These are phyloP conservation scores for Lanius ludovicianus DNA, from an alignment of 2,113 vertebrate species.

Conservation along the genomic window DNA sequence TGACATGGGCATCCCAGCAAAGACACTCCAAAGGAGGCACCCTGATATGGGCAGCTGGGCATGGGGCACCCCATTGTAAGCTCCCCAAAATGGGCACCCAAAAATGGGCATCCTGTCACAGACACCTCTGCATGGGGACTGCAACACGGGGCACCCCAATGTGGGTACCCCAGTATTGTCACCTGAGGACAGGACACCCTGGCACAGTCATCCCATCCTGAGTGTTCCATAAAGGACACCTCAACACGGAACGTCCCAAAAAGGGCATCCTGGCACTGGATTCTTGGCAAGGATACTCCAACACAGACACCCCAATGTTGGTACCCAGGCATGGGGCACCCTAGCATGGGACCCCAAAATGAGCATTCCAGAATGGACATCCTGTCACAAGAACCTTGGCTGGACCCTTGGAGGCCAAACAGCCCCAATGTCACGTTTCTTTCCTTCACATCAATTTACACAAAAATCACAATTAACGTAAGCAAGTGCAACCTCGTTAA, in stretches of 20 bases:
- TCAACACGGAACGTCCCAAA: neutral
- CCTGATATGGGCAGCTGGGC: neutral
- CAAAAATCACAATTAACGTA: accelerated
- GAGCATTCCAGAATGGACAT: neutral
- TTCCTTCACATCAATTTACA: neutral
- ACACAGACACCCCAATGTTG: neutral
- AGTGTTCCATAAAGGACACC: neutral
- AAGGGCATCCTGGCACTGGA: neutral
- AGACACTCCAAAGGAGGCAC: neutral
- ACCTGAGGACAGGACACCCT: neutral
- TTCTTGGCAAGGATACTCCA: neutral
- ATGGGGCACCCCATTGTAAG: neutral
- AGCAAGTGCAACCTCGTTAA: neutral
- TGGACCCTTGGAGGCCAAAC: neutral
- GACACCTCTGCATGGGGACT: neutral
- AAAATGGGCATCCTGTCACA: neutral
- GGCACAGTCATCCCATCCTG: neutral
- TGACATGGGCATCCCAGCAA: neutral
- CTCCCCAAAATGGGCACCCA: neutral
- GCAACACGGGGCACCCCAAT: neutral
- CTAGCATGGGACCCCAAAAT: neutral
- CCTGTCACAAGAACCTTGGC: no score
- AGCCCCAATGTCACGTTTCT: neutral
- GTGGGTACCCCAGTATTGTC: neutral
- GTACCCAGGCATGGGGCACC: neutral